Evolutionary conservation across 2,888 invertebrate genomes (phyloP).

Genomic region (Autographa pulchrina): DNA sequence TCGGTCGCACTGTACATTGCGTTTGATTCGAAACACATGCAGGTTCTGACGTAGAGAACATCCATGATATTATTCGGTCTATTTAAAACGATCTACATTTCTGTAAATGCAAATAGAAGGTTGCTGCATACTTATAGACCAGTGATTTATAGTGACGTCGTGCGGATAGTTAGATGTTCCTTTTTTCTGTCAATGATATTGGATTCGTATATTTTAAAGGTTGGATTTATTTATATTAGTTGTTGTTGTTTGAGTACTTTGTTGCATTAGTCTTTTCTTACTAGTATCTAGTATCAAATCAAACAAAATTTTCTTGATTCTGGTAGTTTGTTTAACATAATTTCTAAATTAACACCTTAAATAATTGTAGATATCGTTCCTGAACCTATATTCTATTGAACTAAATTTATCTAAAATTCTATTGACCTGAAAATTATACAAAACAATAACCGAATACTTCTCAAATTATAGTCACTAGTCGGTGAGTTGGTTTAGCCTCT

Average conservation of each 20-base stretch:
- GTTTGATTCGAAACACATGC: conserved; percentile 71
- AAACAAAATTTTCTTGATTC: no score
- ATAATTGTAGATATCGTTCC: no score
- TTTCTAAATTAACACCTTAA: no score
- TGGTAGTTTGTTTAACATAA: no score
- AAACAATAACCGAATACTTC: conserved; percentile 12
- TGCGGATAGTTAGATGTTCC: neutral
- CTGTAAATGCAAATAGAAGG: conserved; percentile 41
- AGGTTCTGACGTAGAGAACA: conserved; percentile 47
- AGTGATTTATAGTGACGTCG: conserved; percentile 18
- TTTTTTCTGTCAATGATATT: neutral
- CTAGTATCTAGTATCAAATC: no score
- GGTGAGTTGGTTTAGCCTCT: conserved; percentile 3
- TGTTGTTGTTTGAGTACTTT: neutral
- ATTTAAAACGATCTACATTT: conserved; percentile 52
- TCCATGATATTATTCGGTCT: conserved; percentile 47
- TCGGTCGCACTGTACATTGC: conserved; percentile 32
- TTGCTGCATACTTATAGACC: conserved; percentile 24
- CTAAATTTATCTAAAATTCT: neutral
- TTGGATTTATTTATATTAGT: neutral
- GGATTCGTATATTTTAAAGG: neutral
- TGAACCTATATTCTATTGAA: neutral
- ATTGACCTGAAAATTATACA: conserved; percentile 1
- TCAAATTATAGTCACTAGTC: conserved; percentile 12
- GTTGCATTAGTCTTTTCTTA: neutral